Base-by-base conservation (phyloP, 2,888 invertebrate species). In the Yponomeuta malinellus region DNA sequence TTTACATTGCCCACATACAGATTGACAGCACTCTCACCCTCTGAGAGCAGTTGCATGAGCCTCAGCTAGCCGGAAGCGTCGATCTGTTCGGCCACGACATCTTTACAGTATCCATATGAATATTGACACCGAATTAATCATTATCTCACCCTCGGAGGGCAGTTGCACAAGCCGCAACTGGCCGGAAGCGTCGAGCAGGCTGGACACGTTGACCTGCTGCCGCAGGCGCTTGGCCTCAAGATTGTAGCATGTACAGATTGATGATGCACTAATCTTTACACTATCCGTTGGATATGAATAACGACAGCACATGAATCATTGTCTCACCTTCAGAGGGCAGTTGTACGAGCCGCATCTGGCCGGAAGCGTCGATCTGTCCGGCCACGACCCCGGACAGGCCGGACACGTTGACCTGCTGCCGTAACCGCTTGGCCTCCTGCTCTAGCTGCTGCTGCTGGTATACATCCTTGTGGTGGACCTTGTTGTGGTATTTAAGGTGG, bases 401-500 rank as follows among this genome's bases (percentile, higher is more conserved):
- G 68, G 78, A 77, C n/a, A 88, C 83, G 74, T 88, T 90, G 73
- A 91, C 84, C 77, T 90, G 89, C 71, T 90, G 88, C 1, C 71
- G 70, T 29, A 71, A 29, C 48, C 48, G 64, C 70, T 70, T 65
- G 10, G 70, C 66, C 69, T 92, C 91, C 0, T 83, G 83, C 70
- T 92, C 90, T 67, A 92, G 70, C 74, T 92, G 90, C 76, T 90
- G 90, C 67, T 92, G 90, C 1, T 88, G 74, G 78, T 92, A 93
- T 1, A 92, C 71, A 29, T 92, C 92, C 75, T 92, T 93, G 78
- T 93, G 93, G 74, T 93, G 93, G n/a, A 93, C 91, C 77, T 92
- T 92, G 81, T 93, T 93, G 81, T 93, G 93, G 81, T 93, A 93
- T 71, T 93, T 93, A 37, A 93, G 80, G 71, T 93, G 93, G 76